A percentile compares a stretch with the other conserved stretches of the same genome.
phyloP scores from a whole-genome alignment of 1,140 invertebrate species.

The Belonocnema kinseyi region DNA sequence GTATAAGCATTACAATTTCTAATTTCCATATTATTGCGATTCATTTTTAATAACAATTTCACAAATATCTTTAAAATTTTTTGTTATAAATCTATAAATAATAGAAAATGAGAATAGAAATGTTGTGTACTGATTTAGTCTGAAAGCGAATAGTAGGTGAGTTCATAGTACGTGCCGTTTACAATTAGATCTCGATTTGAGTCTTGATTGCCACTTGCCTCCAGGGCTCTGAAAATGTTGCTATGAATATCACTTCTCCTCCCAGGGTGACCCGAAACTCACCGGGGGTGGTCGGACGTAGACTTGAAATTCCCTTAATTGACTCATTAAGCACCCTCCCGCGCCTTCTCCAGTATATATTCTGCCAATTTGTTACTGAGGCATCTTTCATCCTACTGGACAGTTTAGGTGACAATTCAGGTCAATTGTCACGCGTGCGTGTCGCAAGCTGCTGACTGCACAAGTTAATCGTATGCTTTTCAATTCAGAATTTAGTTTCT shows the following conservation, averaged over 20 bases:
- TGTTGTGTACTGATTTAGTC: background rate
- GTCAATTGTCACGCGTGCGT: constrained; percentile 56
- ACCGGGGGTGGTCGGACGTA: constrained; percentile 10
- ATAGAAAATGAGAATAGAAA: no score
- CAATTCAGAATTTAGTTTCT: no score
- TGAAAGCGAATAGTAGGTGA: background rate
- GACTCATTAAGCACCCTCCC: constrained; percentile 55
- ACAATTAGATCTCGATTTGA: background rate
- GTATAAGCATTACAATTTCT: no score
- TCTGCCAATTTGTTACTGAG: constrained; percentile 46
- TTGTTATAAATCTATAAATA: no score
- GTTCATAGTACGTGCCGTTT: background rate
- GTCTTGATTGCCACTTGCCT: background rate
- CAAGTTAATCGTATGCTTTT: constrained; percentile 42
- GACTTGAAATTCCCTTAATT: constrained; percentile 44
- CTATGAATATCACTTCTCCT: constrained; percentile 7
- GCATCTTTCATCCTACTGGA: background rate
- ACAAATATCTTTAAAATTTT: no score
- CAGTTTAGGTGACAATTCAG: constrained; percentile 43
- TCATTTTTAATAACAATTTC: no score
- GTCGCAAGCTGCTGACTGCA: constrained; percentile 43
- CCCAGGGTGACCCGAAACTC: background rate
- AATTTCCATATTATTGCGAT: no score
- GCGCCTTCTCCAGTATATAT: constrained; percentile 23
- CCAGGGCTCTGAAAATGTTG: constrained; percentile 27